Conservation (phyloP, 2,797 vertebrate genomes). For the Protosalanx chinensis region DNA sequence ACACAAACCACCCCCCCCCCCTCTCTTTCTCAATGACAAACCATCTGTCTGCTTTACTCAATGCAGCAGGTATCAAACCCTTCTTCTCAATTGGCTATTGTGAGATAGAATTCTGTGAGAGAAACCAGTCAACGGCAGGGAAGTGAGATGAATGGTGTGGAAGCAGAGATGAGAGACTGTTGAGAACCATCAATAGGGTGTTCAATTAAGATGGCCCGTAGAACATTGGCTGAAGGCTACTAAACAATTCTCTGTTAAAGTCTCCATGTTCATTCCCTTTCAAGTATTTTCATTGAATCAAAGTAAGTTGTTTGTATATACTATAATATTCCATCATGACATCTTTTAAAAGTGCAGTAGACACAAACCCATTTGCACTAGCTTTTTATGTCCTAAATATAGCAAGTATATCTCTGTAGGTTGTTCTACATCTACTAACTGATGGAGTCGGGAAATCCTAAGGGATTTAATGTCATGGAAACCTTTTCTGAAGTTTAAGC, state of each 20-base stretch:
- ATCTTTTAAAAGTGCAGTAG: too few relatives aligned
- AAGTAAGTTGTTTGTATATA: too few relatives aligned
- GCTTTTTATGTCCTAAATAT: too few relatives aligned
- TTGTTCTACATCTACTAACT: too few relatives aligned
- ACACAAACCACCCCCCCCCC: neutral
- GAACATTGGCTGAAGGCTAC: constrained; percentile 32
- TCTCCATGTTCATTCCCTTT: neutral
- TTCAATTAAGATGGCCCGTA: constrained; percentile 43
- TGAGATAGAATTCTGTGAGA: constrained; percentile 54
- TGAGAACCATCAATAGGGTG: constrained; percentile 40
- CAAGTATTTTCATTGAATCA: too few relatives aligned
- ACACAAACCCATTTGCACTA: too few relatives aligned
- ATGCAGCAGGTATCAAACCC: constrained; percentile 52
- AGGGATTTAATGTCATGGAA: too few relatives aligned
- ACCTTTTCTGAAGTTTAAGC: neutral
- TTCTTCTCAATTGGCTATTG: constrained; percentile 42
- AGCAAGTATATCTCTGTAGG: too few relatives aligned
- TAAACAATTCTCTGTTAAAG: neutral
- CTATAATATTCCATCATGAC: too few relatives aligned
- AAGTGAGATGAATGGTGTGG: constrained; percentile 64
- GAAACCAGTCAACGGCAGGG: constrained; percentile 58
- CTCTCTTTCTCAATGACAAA: constrained; percentile 50
- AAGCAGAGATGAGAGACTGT: constrained; percentile 57
- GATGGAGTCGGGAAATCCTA: too few relatives aligned
- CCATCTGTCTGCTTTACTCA: constrained; percentile 60